A percentile compares a stretch with the other conserved stretches of the same genome.
Evolutionary conservation across 2,797 vertebrate genomes (phyloP).

Genomic region (Crocodylus rhombifer): DNA sequence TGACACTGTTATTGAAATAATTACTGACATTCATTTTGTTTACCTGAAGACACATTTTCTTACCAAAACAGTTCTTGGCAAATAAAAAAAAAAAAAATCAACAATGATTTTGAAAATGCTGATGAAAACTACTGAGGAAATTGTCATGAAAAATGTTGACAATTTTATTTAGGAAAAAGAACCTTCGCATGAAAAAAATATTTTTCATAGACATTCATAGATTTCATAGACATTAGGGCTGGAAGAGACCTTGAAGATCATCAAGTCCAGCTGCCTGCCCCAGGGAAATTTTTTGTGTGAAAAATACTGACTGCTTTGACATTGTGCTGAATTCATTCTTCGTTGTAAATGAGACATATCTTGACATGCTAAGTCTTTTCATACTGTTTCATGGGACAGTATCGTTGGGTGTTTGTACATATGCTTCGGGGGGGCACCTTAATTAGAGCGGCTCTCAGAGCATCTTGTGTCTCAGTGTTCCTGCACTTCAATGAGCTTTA

Average conservation of each 20-base stretch:
- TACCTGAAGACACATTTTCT: background rate
- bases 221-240: too few species aligned
- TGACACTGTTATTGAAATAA: slow-evolving; percentile 18
- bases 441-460: too few species aligned
- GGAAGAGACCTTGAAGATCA: too few species aligned
- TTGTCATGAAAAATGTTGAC: background rate
- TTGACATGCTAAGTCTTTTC: slow-evolving; percentile 1
- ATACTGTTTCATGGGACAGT: background rate
- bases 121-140: background rate
- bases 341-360: background rate
- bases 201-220: background rate
- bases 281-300: background rate
- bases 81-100: background rate
- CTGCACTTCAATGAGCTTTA: too few species aligned
- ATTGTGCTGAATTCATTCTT: background rate
- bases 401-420: background rate
- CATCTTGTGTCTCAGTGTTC: too few species aligned
- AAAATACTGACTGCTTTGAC: background rate
- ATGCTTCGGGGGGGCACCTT: too few species aligned
- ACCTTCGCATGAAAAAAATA: background rate
- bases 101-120: background rate
- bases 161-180: background rate
- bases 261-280: too few species aligned
- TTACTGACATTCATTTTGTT: background rate
- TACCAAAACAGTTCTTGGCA: background rate